A percentile compares a stretch with the other conserved stretches of the same genome.
These are phyloP conservation scores for Tigriopus japonicus DNA, from an alignment of 1,140 invertebrate genomes.

Conservation along the genomic window DNA sequence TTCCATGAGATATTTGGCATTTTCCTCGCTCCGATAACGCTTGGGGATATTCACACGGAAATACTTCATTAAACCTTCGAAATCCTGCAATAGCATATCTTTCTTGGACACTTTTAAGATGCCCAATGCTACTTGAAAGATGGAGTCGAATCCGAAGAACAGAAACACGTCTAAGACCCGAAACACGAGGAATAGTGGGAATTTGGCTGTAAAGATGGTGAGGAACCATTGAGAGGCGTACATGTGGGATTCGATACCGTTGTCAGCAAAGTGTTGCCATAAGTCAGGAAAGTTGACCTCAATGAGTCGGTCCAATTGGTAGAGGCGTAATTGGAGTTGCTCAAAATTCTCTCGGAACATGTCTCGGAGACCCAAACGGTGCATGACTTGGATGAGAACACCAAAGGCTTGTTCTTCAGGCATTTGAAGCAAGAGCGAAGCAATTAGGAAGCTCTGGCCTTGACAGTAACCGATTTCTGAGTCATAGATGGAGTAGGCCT, in stretches of 20 bases:
- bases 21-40: conserved; percentile 76
- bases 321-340: conserved; percentile 78
- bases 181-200: conserved; percentile 91
- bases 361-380: conserved; percentile 78
- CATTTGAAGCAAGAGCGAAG: conserved; percentile 92
- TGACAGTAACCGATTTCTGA: conserved; percentile 97
- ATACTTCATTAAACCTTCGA: conserved; percentile 80
- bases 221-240: conserved; percentile 99
- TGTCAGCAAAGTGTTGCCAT: conserved; percentile 33
- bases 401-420: conserved; percentile 98
- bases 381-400: conserved; percentile 90
- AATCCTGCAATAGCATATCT: conserved; percentile 84
- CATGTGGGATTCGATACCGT: conserved; percentile 94
- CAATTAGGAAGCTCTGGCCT: conserved; percentile 88
- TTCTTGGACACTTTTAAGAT: conserved; percentile 52
- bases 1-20: conserved; percentile 68
- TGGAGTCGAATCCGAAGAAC: conserved; percentile 72
- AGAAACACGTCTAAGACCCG: conserved; percentile 92
- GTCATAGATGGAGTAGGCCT: conserved; percentile 93
- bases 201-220: conserved; percentile 92
- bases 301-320: conserved; percentile 86
- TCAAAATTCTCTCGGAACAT: conserved; percentile 93
- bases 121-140: conserved; percentile 39
- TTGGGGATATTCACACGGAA: conserved; percentile 89
- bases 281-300: conserved; percentile 38